These are phyloP conservation scores for Aphis gossypii DNA, from an alignment of 1,140 invertebrate genomes.

Conservation along the genomic window DNA sequence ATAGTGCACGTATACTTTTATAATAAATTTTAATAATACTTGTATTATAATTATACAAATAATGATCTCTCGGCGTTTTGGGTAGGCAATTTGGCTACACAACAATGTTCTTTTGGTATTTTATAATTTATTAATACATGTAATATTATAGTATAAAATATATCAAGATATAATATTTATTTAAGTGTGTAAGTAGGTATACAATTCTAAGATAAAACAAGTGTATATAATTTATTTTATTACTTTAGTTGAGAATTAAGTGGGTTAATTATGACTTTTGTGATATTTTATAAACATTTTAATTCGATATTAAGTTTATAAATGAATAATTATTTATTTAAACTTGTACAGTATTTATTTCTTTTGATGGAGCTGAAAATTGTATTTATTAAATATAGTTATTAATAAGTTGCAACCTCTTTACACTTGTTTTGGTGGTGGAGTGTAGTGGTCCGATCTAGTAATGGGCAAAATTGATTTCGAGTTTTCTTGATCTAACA, in stretches of 20 bases:
- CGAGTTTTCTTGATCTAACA: no score
- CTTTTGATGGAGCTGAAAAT: no score
- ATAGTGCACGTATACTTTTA: neutral
- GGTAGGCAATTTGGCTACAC: neutral
- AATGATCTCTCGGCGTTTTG: neutral
- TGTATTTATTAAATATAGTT: no score
- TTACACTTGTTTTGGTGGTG: no score
- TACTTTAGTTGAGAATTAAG: neutral
- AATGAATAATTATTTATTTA: no score
- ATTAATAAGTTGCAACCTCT: no score
- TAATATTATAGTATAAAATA: neutral
- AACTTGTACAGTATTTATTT: no score
- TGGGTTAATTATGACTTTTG: neutral
- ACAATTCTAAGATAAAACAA: neutral
- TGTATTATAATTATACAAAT: neutral
- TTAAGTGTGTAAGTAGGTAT: neutral
- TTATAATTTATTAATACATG: neutral
- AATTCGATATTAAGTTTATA: no score
- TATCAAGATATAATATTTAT: neutral
- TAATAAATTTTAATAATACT: neutral
- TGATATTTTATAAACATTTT: no score
- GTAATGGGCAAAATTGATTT: no score
- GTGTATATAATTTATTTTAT: neutral
- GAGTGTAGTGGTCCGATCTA: no score
- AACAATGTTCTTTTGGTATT: neutral